Base-by-base conservation (phyloP, 1,140 invertebrate genomes). In the Drosophila malerkotliana region DNA sequence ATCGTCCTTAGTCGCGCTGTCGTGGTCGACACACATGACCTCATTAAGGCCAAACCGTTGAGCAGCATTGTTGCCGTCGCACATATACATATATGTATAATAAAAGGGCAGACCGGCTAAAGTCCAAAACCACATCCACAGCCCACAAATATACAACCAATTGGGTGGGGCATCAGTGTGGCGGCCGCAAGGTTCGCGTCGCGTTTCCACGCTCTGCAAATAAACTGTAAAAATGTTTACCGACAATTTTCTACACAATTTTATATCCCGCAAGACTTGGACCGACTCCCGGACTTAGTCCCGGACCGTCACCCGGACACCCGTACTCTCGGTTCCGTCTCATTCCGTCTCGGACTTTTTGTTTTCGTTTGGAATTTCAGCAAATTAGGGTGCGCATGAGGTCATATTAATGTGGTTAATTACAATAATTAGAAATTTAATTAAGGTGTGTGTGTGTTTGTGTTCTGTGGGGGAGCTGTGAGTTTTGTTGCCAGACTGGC, bases 341-440 rank as follows among this genome's bases (percentile, higher is more conserved):
- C 41, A 14, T 14, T 52, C 30, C 21, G 61, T 44, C 62, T 57
- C 44, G 18, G 44, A 48, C 52, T 26, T 69, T 68, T 48, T 69
- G 63, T 69, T 56, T 69, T 48, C 60, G 76, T 80, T 76, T 60
- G 74, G 63, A 82, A 82, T 87, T 87, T 63, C 73, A 82, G 74
- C 82, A 87, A 85, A 88, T 87, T 87, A 83, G 83, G 83, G 83
- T 88, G 79, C 76, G 84, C 83, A 87, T 87, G 83, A 87, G 83
- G 83, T 87, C 83, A 87, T 87, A 87, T 87, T 87, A 87, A 87
- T 87, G 83, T 87, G 83, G 83, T 87, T 87, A 87, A 87, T 87
- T 87, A 87, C 83, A 87, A 87, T 87, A 87, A 87, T 87, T 87
- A 87, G 83, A 88, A 88, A 88, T 87, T 87, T 87, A 87, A 87